These are phyloP conservation scores for Eudasyphora cyanicolor DNA, from an alignment of 2,888 invertebrate genomes.

Conservation along the genomic window DNA sequence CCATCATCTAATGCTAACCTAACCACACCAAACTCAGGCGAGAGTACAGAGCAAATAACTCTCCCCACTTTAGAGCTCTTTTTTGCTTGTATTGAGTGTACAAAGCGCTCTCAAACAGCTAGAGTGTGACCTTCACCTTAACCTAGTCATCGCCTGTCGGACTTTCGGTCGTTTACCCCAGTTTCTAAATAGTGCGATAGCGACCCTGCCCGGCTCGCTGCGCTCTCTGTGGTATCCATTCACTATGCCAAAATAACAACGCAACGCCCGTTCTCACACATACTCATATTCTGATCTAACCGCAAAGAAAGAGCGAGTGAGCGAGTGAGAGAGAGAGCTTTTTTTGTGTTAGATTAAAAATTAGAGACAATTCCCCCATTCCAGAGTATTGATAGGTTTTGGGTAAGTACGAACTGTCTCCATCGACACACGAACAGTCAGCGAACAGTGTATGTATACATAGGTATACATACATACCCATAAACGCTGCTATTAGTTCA, in stretches of 20 bases:
- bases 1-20: too few species aligned
- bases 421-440: neutral
- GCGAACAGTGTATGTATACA: neutral
- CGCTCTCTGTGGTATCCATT: neutral
- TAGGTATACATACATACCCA: neutral
- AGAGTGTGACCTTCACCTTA: constrained; percentile 80
- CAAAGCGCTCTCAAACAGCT: constrained; percentile 41
- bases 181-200: constrained; percentile 56
- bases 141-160: constrained; percentile 80
- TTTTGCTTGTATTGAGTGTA: constrained; percentile 47
- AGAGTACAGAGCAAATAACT: too few species aligned
- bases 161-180: constrained; percentile 80
- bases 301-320: constrained; percentile 2
- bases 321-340: constrained; percentile 24
- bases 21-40: too few species aligned
- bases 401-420: neutral
- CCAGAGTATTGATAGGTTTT: neutral
- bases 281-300: constrained; percentile 15
- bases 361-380: constrained; percentile 26
- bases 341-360: constrained; percentile 41
- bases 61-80: too few species aligned
- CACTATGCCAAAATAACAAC: constrained; percentile 19
- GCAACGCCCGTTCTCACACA: neutral
- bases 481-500: constrained; percentile 11
- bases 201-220: neutral